phyloP scores from a whole-genome alignment of 2,113 vertebrate species.

The Indicator maculatus region DNA sequence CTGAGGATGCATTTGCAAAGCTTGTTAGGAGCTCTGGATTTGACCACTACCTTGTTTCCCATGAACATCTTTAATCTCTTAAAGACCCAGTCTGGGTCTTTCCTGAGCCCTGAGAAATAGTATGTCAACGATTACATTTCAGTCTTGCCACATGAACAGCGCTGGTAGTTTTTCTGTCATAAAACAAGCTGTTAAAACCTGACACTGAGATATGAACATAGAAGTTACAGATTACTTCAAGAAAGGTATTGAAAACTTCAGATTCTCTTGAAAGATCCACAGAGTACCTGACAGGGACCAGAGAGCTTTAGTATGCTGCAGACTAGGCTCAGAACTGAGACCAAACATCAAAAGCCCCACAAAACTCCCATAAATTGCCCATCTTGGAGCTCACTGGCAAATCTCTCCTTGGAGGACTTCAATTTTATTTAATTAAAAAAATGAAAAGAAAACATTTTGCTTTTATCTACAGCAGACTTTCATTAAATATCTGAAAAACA shows the following conservation, averaged over 20 bases:
- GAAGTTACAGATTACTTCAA: neutral
- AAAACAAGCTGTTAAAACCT: neutral
- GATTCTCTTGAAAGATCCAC: neutral
- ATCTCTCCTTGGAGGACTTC: neutral
- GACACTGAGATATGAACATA: neutral
- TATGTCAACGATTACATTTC: neutral
- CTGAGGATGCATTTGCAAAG: neutral
- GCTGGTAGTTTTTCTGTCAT: fast-evolving
- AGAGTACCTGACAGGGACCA: neutral
- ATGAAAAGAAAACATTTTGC: neutral
- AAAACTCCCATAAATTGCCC: neutral
- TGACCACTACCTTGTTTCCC: neutral
- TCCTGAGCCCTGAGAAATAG: neutral
- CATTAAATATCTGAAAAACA: neutral
- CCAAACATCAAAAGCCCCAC: fast-evolving
- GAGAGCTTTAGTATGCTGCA: neutral
- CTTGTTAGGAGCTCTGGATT: neutral
- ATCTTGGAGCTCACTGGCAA: neutral
- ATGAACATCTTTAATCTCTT: neutral
- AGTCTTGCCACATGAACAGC: fast-evolving
- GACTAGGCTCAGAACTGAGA: neutral
- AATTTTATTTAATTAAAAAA: neutral
- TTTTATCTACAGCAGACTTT: neutral
- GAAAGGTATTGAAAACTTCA: neutral
- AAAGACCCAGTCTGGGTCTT: neutral